Base-by-base conservation (phyloP, 2,797 vertebrate species). In the Lepilemur ruficaudatus region DNA sequence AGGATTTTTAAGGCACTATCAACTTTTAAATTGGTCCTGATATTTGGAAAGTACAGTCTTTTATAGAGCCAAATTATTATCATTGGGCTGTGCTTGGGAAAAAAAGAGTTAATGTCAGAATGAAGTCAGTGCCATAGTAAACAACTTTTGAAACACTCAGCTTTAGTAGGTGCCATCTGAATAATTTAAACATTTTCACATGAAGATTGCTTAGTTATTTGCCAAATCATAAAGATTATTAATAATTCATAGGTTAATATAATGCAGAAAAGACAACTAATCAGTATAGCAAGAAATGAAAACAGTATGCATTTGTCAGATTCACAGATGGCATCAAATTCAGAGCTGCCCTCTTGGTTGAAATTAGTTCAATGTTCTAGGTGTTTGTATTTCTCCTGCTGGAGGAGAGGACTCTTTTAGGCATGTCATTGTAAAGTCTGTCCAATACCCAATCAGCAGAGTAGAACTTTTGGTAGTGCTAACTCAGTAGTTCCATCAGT, bases 171-270 rank as follows among this genome's bases (percentile, higher is more conserved):
- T 50, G 69, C 61, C 67, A 72, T 82, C 69, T 73, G 41, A 85
- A 76, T 87, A 79, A 93, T 41, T 73, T 38, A 76, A 96, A 30
- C 38, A 76, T 69, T 89, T 88, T 94, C 46, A 46, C 6, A 50
- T 80, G 18, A 89, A 79, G 69, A 20, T 84, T 87, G 52, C 65
- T 65, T 85, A 35, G 22, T 94, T 83, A 70, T 83, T 93, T 96
- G 87, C 61, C 59, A 93, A 93, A 75, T 69, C 50, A 63, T 81
- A 59, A 48, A 69, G n/a, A 83, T 70, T 72, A 93, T 50, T 91
- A 94, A 88, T 57, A 83, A 55, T n/a, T 81, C 20, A 35, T 70
- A 69, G 35, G 35, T 63, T 70, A 79, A n/a, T 30, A 75, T 13
- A 57, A 67, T 69, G 35, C 50, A 83, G 78, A 75, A 79, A 93